A percentile compares a stretch with the other conserved stretches of the same genome.
These are phyloP conservation scores for Oryctes rhinoceros DNA, from an alignment of 1,140 invertebrate genomes.

Conservation along the genomic window DNA sequence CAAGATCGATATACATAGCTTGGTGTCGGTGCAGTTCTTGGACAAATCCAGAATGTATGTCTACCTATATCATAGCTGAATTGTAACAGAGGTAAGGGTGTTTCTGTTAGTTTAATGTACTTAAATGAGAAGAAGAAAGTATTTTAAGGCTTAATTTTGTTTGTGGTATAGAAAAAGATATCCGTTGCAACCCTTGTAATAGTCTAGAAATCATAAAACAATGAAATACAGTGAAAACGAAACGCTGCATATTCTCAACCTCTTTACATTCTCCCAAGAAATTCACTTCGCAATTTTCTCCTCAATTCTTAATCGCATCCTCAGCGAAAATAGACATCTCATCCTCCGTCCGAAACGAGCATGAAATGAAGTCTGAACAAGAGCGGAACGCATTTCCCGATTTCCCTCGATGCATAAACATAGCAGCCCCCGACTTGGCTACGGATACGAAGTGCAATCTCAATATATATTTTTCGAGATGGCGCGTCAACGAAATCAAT, in stretches of 20 bases:
- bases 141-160: too few relatives aligned
- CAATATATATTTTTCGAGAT: not conserved
- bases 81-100: too few relatives aligned
- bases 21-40: not conserved
- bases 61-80: not conserved
- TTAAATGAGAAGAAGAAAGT: too few relatives aligned
- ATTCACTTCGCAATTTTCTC: not conserved
- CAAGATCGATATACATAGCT: not conserved
- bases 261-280: not conserved
- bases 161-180: too few relatives aligned
- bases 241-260: not conserved
- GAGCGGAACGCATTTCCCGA: not conserved
- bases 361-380: not conserved
- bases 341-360: not conserved
- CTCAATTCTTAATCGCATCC: not conserved
- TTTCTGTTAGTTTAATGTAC: too few relatives aligned
- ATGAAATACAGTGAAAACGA: too few relatives aligned
- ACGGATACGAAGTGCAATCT: not conserved
- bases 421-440: not conserved
- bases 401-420: not conserved
- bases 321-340: not conserved
- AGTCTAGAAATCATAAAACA: too few relatives aligned
- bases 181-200: too few relatives aligned
- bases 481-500: not conserved
- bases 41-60: not conserved